Evolutionary conservation across 2,888 invertebrate genomes (phyloP).

Genomic region (Andrena trimmerana): DNA sequence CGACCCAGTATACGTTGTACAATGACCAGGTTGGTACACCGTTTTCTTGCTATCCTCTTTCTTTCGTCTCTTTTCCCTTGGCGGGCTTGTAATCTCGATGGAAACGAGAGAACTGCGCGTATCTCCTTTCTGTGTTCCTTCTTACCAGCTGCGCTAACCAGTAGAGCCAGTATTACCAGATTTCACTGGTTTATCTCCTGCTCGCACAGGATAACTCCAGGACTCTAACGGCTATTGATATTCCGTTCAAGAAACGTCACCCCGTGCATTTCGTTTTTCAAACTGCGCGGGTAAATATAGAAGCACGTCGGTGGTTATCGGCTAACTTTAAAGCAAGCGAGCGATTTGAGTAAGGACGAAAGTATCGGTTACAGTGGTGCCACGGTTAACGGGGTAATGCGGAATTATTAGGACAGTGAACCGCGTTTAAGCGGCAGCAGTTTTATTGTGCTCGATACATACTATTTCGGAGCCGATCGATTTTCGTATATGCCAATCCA

Average conservation of each 20-base stretch:
- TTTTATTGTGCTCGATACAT: conserved; percentile 34
- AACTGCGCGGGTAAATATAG: background rate
- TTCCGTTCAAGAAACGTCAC: background rate
- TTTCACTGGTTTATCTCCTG: conserved; percentile 62
- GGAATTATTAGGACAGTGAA: conserved; percentile 59
- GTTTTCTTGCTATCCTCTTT: background rate
- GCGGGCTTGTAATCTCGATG: conserved; percentile 8
- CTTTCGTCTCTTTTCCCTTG: background rate
- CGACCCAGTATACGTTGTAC: conserved; percentile 91
- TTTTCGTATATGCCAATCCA: conserved; percentile 35
- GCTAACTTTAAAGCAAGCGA: background rate
- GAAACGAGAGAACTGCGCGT: conserved; percentile 12
- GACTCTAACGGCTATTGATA: conserved; percentile 31
- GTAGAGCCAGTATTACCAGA: conserved; percentile 71
- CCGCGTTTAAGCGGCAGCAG: conserved; percentile 33
- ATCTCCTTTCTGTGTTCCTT: conserved; percentile 19
- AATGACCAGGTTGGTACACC: conserved; percentile 91
- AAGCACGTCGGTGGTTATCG: background rate
- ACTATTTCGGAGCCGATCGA: conserved; percentile 61
- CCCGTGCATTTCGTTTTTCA: background rate
- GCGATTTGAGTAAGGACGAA: background rate
- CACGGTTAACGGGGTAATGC: conserved; percentile 19
- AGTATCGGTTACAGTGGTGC: background rate
- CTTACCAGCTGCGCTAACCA: conserved; percentile 49
- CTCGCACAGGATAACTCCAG: conserved; percentile 45